A percentile compares a stretch with the other conserved stretches of the same genome.
These are phyloP conservation scores for Pangasianodon gigas DNA, from an alignment of 2,113 vertebrate species.

Conservation along the genomic window DNA sequence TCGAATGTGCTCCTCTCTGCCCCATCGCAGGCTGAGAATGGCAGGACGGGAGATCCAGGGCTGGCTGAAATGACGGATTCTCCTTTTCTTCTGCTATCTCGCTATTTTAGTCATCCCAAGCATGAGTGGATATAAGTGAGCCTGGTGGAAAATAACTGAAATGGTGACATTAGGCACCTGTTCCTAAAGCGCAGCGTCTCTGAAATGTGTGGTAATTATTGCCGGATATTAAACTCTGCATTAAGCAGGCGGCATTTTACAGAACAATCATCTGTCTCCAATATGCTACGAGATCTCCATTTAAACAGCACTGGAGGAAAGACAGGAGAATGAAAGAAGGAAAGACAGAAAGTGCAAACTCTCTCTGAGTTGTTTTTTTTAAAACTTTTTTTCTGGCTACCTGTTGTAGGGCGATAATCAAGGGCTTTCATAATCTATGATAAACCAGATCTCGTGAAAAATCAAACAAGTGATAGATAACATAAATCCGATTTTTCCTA, in stretches of 20 bases:
- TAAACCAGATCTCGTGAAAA: not conserved
- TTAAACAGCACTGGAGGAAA: conserved; percentile 65
- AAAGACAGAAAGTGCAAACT: not conserved
- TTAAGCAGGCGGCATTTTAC: conserved; percentile 29
- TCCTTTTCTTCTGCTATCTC: conserved; percentile 52
- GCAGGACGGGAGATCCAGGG: conserved; percentile 66
- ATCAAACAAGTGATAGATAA: not conserved
- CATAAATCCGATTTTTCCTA: not conserved
- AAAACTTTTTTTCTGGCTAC: not conserved
- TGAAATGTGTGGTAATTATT: conserved; percentile 55
- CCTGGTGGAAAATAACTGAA: conserved; percentile 76
- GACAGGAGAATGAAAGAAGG: conserved; percentile 26
- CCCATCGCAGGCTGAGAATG: conserved; percentile 69
- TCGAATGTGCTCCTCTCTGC: conserved; percentile 70
- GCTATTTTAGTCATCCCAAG: conserved; percentile 67
- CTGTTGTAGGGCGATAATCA: not conserved
- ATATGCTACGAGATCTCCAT: conserved; percentile 64
- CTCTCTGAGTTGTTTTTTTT: not conserved
- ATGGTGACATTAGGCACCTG: conserved; percentile 78
- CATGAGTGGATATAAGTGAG: conserved; percentile 73
- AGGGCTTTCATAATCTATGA: not conserved
- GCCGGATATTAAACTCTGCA: conserved; percentile 42
- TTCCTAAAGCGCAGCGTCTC: conserved; percentile 62
- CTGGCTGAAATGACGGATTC: conserved; percentile 73
- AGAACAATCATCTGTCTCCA: conserved; percentile 54